Base-by-base conservation (phyloP, 1,140 invertebrate genomes). In the Drosophila saltans region DNA sequence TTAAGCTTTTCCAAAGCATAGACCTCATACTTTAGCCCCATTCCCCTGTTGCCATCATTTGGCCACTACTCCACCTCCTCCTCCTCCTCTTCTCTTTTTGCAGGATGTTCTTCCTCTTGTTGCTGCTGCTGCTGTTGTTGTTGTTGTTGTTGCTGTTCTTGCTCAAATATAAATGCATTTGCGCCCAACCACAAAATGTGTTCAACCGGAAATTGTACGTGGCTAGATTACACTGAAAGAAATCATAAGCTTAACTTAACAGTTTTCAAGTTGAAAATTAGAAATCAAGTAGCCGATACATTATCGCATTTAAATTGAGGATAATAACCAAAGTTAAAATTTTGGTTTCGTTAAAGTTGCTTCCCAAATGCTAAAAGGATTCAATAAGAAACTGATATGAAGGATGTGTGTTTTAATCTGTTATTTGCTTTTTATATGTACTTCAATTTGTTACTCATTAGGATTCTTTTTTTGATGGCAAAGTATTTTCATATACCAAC, bases 171-270 rank as follows among this genome's bases (percentile, higher is more conserved):
- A 88, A 88, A 88, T 88, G 83, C 83, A 89, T 89, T 86, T 89
- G 79, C 77, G 68, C 76, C 83, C 80, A 71, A 88, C 83, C 83
- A 88, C 83, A 88, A 88, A 88, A 90, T 90, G 86, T 90, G 85
- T 85, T 90, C 76, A 90, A 88, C 85, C 86, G 86, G 86, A 90
- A 90, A 90, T 90, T 90, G 86, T 90, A 90, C 81, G 85, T 90
- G 85, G 71, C 75, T 65, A 72, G 83, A 68, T 59, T 78, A 77
- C 80, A 80, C 73, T 73, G 70, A 2, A 2, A 58, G 16, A 21
- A 75, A 48, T 11, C 10, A 1, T 36, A 36, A 7, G 6, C 3
- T 36, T 3, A 36, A 36, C 1, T 36, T 6, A 6, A 36, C 33
- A 7, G 6, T 36, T 6, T 36, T 36, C 1, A 36, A 36, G 33